Conservation (phyloP, 2,888 invertebrate genomes). For the Mythimna pallens region DNA sequence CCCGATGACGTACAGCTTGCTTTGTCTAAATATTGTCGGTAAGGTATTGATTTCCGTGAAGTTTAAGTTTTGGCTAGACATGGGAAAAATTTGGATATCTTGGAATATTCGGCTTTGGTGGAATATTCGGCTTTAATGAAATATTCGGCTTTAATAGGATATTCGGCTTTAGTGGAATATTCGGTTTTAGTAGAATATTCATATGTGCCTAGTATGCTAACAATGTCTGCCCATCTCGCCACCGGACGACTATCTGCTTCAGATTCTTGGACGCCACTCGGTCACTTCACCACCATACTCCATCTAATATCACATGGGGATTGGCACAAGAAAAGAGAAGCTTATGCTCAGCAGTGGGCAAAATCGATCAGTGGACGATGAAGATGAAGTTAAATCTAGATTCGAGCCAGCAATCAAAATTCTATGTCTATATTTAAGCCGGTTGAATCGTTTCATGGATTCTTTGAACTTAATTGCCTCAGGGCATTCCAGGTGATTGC, state of each 20-base stretch:
- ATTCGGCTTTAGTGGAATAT: not conserved
- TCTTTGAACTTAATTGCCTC: too few species aligned
- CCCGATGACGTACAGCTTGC: conserved; percentile 37
- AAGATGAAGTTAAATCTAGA: too few species aligned
- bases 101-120: not conserved
- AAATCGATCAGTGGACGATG: too few species aligned
- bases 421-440: too few species aligned
- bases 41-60: conserved; percentile 46
- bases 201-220: not conserved
- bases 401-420: too few species aligned
- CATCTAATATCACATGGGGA: not conserved
- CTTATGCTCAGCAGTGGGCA: too few species aligned
- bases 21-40: conserved; percentile 36
- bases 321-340: too few species aligned
- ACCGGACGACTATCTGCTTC: not conserved
- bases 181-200: too few species aligned
- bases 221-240: not conserved
- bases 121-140: not conserved
- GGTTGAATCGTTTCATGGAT: too few species aligned
- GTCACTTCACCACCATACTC: not conserved
- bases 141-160: not conserved
- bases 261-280: not conserved
- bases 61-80: conserved; percentile 17
- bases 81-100: conserved; percentile 3
- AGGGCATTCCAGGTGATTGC: too few species aligned